Conservation (phyloP, 2,797 vertebrate genomes). For the Todus mexicanus region DNA sequence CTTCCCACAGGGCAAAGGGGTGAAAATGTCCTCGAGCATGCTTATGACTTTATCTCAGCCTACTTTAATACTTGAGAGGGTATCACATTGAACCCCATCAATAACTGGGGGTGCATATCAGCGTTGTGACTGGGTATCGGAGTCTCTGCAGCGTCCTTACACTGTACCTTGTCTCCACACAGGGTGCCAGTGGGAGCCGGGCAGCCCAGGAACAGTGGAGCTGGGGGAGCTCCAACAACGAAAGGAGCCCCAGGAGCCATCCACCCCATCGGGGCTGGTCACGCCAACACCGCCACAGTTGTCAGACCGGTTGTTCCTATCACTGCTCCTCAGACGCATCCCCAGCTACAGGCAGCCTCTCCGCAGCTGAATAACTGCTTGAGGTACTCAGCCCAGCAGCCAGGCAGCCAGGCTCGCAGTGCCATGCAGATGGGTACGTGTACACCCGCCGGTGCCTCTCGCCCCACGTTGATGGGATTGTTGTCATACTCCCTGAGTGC, state of each 20-base stretch:
- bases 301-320: constrained; percentile 83
- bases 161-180: background rate
- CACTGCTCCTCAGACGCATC: constrained; percentile 74
- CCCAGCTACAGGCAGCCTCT: constrained; percentile 78
- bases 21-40: background rate
- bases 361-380: constrained; percentile 86
- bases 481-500: background rate
- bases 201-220: constrained; percentile 79
- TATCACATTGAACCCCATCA: background rate
- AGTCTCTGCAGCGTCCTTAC: background rate
- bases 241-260: constrained; percentile 78
- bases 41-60: background rate
- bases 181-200: constrained; percentile 88
- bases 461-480: background rate
- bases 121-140: background rate
- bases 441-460: background rate
- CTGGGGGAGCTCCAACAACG: constrained; percentile 70
- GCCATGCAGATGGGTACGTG: constrained; percentile 86
- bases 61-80: background rate
- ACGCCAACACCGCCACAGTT: constrained; percentile 76
- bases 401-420: constrained; percentile 77
- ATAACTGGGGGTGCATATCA: background rate
- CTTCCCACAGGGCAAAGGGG: background rate
- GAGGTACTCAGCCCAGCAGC: constrained; percentile 81
- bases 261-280: constrained; percentile 69